phyloP scores from a whole-genome alignment of 2,113 vertebrate genomes.

The Aldabrachelys gigantea region DNA sequence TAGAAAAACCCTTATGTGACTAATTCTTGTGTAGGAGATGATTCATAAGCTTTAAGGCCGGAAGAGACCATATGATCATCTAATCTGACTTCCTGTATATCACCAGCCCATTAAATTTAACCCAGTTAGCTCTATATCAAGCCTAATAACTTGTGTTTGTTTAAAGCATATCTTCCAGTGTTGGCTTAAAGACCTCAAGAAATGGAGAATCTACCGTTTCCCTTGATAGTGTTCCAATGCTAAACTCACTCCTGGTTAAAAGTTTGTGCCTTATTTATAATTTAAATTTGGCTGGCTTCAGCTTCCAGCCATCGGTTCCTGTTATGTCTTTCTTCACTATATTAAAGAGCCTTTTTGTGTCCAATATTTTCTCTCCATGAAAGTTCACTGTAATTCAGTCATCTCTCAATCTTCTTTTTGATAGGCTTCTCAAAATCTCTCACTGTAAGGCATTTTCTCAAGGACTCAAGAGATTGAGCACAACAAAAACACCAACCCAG shows the following conservation, averaged over 20 bases:
- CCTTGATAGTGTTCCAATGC: not conserved
- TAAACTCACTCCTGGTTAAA: not conserved
- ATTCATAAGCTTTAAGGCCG: not conserved
- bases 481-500: no score
- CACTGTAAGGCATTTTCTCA: not conserved
- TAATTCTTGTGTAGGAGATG: not conserved
- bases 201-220: not conserved
- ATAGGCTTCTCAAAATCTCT: not conserved
- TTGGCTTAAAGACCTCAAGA: not conserved
- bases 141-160: not conserved
- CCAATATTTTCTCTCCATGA: not conserved
- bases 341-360: not conserved
- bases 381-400: not conserved
- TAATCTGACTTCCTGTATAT: not conserved
- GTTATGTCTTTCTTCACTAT: rapidly evolving
- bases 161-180: not conserved
- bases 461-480: not conserved
- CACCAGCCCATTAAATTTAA: not conserved
- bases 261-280: not conserved
- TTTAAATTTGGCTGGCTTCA: not conserved
- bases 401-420: not conserved
- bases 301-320: not conserved
- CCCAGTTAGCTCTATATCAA: not conserved
- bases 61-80: not conserved
- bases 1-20: not conserved